A percentile compares a stretch with the other conserved stretches of the same genome.
These are phyloP conservation scores for Chymomyza amoena DNA, from an alignment of 2,888 invertebrate genomes.

Conservation along the genomic window DNA sequence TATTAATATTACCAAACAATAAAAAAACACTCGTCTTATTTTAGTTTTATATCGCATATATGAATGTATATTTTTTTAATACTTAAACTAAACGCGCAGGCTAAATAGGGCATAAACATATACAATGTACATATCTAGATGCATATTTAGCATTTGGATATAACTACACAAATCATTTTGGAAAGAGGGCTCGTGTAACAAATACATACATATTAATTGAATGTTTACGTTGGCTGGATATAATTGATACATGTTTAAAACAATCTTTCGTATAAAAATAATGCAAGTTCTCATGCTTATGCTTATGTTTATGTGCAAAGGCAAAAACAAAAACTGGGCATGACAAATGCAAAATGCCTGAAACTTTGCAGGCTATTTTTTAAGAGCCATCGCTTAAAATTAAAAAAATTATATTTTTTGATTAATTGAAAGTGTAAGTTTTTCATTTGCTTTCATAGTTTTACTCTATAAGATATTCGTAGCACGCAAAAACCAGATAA, in stretches of 20 bases:
- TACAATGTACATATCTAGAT: constrained; percentile 6
- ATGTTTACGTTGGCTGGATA: constrained; percentile 17
- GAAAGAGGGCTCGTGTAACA: constrained; percentile 31
- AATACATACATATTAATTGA: constrained; percentile 20
- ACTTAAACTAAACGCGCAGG: constrained; percentile 51
- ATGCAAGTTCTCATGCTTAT: neutral
- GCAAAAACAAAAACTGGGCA: no score
- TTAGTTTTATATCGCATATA: constrained; percentile 39
- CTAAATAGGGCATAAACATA: constrained; percentile 41
- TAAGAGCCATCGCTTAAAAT: neutral
- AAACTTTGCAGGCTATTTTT: neutral
- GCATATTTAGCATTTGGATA: constrained; percentile 5
- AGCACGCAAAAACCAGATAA: constrained; percentile 54
- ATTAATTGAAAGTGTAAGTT: constrained; percentile 22
- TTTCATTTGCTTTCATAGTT: neutral
- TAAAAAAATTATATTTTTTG: constrained; percentile 29
- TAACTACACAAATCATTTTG: constrained; percentile 19
- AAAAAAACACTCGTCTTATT: neutral
- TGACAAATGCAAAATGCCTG: no score
- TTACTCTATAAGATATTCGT: constrained; percentile 47
- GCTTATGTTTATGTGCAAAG: no score
- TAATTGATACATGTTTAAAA: neutral
- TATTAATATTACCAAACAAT: neutral
- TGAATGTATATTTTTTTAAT: constrained; percentile 41
- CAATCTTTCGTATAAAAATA: neutral